Base-by-base conservation (phyloP, 53 echinoderm and acorn worm species). In the Astropecten irregularis region DNA sequence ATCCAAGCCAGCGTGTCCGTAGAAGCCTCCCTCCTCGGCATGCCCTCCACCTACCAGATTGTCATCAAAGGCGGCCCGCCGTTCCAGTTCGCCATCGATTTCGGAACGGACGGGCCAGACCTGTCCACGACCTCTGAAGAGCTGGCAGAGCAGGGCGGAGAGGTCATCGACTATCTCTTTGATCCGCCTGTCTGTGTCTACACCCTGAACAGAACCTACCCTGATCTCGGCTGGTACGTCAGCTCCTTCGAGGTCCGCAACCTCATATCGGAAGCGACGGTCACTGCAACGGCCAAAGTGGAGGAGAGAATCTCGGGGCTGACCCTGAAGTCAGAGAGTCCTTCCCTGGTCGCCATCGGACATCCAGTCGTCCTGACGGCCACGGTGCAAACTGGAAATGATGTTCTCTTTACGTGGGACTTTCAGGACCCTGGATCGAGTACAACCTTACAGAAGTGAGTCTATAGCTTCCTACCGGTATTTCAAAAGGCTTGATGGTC, bases 221-320 rank as follows among this genome's bases (percentile, higher is more conserved):
- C 86, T 1, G 34, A 25, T 11, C 76, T 88, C 15, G 99, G 99
- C 18, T 83, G 86, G 44, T 91, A 90, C 39, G 42, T 27, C 28
- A 73, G 90, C 48, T 61, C 49, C 16, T 90, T 92, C 27, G 76
- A 48, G 3, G 83, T 92, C 2, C 73, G 32, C 40, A 99, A 94
- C 33, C 69, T 68, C 15, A 84, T 99, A 22, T 99, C 99, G 3
- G 60, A 69, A 28, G 26, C 67, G 40, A 66, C 37, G 18, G 84
- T 38, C 2, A 48, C 83, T 22, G 83, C 82, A 0, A 82, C 92
- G 9, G 86, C 87, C 4, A 32, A 72, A 36, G 92, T 99, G 15
- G 99, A 99, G 62, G 94, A 99, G 68, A 68, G 70, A 35, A 92
- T 97, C 10, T 71, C 90, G 0, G 99, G 94, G 14, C 83, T 99